Evolutionary conservation across 2,113 vertebrate species (phyloP), one percentile per base, ranked within the genome.

Genomic region (Eulemur rufifrons): DNA sequence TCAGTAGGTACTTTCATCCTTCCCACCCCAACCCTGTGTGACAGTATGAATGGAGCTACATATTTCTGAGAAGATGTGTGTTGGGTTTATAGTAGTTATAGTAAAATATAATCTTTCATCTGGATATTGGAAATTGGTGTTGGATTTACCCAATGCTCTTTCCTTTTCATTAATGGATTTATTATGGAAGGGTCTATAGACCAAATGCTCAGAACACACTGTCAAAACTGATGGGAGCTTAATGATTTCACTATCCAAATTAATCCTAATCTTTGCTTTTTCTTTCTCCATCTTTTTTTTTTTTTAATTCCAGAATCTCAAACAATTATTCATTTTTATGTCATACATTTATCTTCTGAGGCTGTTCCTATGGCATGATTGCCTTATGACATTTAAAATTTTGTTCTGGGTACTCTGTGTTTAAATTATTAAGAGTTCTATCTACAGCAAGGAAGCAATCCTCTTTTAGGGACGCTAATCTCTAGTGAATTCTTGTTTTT

Each of bases 401-500:
- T 64, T 39, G 15, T 93, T 88, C 20, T 42, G 0, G 68, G 32
- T 83, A 27, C 2, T 34, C 47, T 94, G 12, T 73, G 64, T 96
- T 95, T 78, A 92, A 97, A 90, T 96, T 82, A 59, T 63, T 95
- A 88, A 96, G 95, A 91, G 71, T 96, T 97, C 84, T 89, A 18
- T 95, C 94, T 69, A 0, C 4, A 96, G 69, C 89, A 97, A 90
- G 69, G 87, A 97, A 97, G 45, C 91, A 32, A 59, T 97, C 98
- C 96, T 97, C 97, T 97, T 97, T 98, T 50, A 87, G 95, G 73
- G 50, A 8, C 91, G 85, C 95, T 97, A 88, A 63, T 96, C 96
- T 97, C 91, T 81, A 85, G 59, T 89, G 94, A 96, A 95, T 96
- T 96, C 61, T 94, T 97, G 97, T 68, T 96, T 96, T 98, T 97